Evolutionary conservation across 64 coral and sea anemone genomes (phyloP), one percentile per base, ranked within the genome.

Genomic region (Stichodactyla helianthus): DNA sequence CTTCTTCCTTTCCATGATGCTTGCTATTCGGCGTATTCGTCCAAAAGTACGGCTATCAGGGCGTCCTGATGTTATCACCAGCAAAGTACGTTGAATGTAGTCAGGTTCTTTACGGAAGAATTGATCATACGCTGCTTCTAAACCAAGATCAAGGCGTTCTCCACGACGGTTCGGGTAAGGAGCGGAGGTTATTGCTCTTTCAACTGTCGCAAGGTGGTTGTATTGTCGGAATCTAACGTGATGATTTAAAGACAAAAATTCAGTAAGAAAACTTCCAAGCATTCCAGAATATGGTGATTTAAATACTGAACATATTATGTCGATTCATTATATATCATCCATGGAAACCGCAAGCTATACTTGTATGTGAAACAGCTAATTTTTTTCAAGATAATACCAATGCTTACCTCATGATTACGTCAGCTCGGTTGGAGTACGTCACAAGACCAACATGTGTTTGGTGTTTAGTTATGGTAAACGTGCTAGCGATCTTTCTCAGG

Each of bases 31-130:
- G 13, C 54, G 83, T 6, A 95, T 77, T 15, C 90, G 87, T n/a
- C 88, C 79, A 17, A 92, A 81, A 6, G 28, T 79, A 68, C 83
- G 54, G 18, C 94, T 85, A 51, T 89, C 86, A 6, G 91, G 94
- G 6, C 83, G 87, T 10, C 94, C 94, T 27, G 79, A 85, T 50
- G 94, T 92, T 27, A 92, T 23, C 35, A 95, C 85, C 15, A 95
- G 90, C 61, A 95, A 81, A 56, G 91, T 89, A 60, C 91, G 90
- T 53, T 88, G 94, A 71, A 95, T 92, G 64, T 95, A 95, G 57
- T 59, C 79, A 4, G 94, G 94, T 59, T 95, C 90, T 17, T 88
- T 67, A 16, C 71, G 61, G 64, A 88, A 95, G 11, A 95, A 89
- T 6, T 70, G 59, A 10, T 82, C 53, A 53, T 92, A 95, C 5